Conservation (phyloP, 2,888 invertebrate genomes). For the Leuctra nigra region DNA sequence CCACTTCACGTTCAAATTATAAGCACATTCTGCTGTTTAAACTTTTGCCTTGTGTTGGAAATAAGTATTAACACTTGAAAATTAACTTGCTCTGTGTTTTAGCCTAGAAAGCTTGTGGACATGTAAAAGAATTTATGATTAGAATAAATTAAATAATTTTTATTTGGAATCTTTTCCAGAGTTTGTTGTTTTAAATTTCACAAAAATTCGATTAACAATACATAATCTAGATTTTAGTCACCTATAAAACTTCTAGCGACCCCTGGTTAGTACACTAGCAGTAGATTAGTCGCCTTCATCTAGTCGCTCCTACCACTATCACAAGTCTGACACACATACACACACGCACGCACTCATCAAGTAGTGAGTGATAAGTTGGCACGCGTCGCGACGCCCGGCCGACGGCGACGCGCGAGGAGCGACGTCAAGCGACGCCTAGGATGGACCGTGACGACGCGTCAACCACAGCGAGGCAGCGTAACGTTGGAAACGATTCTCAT, state of each 20-base stretch:
- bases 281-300: constrained; percentile 13
- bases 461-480: not conserved
- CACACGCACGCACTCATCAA: not conserved
- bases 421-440: not conserved
- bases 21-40: not conserved
- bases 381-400: not conserved
- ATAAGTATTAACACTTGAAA: constrained; percentile 10
- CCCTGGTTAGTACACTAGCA: constrained; percentile 7
- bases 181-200: constrained; percentile 27
- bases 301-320: not conserved
- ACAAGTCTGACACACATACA: not conserved
- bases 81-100: constrained; percentile 24
- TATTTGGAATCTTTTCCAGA: constrained; percentile 27
- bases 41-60: constrained; percentile 4
- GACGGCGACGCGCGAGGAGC: constrained; percentile 3
- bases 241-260: not conserved
- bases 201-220: constrained; percentile 1
- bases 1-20: not conserved
- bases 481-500: not conserved
- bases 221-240: not conserved
- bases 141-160: constrained; percentile 27
- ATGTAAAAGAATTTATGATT: constrained; percentile 24
- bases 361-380: not conserved
- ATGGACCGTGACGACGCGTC: not conserved
- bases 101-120: constrained; percentile 24